Conservation (phyloP, 1,140 invertebrate species). For the Bombus soroeensis region DNA sequence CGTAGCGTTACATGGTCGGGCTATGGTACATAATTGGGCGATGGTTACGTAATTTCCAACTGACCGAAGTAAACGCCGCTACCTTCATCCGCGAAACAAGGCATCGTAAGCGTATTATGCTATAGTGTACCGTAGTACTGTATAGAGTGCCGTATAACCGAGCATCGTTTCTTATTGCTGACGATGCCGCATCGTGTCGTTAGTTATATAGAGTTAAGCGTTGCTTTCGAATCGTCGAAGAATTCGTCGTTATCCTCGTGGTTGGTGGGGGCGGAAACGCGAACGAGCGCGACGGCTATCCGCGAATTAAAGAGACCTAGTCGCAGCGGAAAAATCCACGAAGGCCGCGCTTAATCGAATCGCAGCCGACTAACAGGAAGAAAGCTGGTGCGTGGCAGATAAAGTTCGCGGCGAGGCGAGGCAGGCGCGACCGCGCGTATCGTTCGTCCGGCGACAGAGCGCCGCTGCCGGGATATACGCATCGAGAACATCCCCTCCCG, state of each 20-base stretch:
- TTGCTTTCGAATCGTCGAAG: too few species aligned
- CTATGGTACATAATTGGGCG: too few species aligned
- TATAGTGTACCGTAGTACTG: fast-evolving
- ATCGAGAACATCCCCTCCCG: background rate
- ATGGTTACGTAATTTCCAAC: too few species aligned
- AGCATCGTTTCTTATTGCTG: too few species aligned
- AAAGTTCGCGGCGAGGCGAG: conserved; percentile 4
- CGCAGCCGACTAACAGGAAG: conserved; percentile 41
- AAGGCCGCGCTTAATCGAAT: conserved; percentile 45
- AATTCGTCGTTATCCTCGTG: too few species aligned
- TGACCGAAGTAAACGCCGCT: too few species aligned
- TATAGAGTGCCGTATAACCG: too few species aligned
- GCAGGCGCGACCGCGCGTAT: background rate
- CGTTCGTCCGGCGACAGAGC: conserved; percentile 23
- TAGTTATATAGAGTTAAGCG: fast-evolving
- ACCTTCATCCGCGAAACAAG: too few species aligned
- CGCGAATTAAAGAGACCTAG: conserved; percentile 16
- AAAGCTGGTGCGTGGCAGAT: conserved; percentile 48
- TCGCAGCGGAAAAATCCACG: conserved; percentile 43
- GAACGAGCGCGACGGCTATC: background rate
- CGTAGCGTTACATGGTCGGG: too few species aligned
- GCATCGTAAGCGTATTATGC: too few species aligned
- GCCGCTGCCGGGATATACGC: conserved; percentile 14
- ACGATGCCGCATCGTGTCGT: too few species aligned
- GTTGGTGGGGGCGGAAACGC: too few species aligned